These are phyloP conservation scores for Bombylius major DNA, from an alignment of 2,888 invertebrate species.

Conservation along the genomic window DNA sequence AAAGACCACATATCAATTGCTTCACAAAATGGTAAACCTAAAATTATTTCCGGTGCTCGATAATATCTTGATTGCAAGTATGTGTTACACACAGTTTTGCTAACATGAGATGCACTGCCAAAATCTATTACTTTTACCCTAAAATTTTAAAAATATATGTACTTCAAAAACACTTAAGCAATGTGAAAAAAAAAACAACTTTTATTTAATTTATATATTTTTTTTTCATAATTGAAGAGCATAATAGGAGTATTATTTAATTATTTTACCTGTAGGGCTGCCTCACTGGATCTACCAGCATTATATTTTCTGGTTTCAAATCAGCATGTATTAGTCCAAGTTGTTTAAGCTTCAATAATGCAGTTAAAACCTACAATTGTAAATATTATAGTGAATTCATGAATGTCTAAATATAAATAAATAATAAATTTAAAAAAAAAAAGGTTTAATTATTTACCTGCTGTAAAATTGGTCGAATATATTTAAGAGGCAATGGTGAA, in stretches of 20 bases:
- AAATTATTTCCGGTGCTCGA: conserved; percentile 92
- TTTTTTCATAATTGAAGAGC: not conserved
- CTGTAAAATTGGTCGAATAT: conserved; percentile 96
- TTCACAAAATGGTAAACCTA: conserved; percentile 97
- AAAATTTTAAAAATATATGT: conserved; percentile 4
- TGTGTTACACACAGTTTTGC: conserved; percentile 98
- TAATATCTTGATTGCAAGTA: conserved; percentile 99
- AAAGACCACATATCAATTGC: conserved; percentile 99
- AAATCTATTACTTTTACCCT: conserved; percentile 99
- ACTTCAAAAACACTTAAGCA: too few species aligned
- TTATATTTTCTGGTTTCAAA: conserved; percentile 99
- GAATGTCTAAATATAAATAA: not conserved
- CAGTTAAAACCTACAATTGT: conserved; percentile 43
- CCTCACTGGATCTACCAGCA: conserved; percentile 96
- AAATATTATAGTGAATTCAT: not conserved
- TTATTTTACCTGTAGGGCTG: conserved; percentile 64
- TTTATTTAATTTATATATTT: too few species aligned
- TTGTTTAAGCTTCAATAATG: conserved; percentile 63
- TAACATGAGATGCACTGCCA: conserved; percentile 97
- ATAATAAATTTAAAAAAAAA: not conserved
- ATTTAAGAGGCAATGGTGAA: conserved; percentile 94
- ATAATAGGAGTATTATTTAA: not conserved
- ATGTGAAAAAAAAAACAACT: too few species aligned
- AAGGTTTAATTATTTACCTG: conserved; percentile 52
- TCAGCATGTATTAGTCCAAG: conserved; percentile 99